Conservation (phyloP, 2,797 vertebrate species). For the Enteromius mattozi region DNA sequence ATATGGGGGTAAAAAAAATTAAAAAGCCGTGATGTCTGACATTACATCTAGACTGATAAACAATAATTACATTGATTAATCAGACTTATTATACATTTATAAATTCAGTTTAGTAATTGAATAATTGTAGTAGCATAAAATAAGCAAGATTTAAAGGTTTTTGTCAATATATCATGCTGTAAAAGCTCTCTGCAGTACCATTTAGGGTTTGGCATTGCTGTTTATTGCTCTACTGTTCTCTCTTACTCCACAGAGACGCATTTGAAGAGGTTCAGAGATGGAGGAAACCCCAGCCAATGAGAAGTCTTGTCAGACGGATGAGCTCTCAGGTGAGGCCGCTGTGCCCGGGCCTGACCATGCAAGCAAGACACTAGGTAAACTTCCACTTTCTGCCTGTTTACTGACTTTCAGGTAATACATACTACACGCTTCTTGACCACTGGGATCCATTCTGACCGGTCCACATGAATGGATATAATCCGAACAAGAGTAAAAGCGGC, state of each 20-base stretch:
- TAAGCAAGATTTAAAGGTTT: background rate
- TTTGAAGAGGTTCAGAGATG: conserved; percentile 19
- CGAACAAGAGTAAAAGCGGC: background rate
- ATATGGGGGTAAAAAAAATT: background rate
- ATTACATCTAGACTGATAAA: background rate
- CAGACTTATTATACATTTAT: background rate
- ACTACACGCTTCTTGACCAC: background rate
- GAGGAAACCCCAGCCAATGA: conserved; percentile 49
- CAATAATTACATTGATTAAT: background rate
- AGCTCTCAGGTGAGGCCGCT: background rate
- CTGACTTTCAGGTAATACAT: background rate
- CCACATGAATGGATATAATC: background rate
- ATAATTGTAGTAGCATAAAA: background rate
- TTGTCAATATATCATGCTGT: background rate
- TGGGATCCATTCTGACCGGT: background rate
- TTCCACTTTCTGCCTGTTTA: background rate
- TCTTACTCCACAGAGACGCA: background rate
- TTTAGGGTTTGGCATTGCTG: background rate
- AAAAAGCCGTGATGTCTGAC: background rate
- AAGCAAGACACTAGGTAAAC: conserved; percentile 36
- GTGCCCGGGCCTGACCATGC: conserved; percentile 23
- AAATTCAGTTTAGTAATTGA: background rate
- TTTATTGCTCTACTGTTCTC: conserved; percentile 10
- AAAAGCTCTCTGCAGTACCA: background rate
- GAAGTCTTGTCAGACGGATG: conserved; percentile 59